These are phyloP conservation scores for Amiota communis DNA, from an alignment of 2,888 invertebrate species.

Conservation along the genomic window DNA sequence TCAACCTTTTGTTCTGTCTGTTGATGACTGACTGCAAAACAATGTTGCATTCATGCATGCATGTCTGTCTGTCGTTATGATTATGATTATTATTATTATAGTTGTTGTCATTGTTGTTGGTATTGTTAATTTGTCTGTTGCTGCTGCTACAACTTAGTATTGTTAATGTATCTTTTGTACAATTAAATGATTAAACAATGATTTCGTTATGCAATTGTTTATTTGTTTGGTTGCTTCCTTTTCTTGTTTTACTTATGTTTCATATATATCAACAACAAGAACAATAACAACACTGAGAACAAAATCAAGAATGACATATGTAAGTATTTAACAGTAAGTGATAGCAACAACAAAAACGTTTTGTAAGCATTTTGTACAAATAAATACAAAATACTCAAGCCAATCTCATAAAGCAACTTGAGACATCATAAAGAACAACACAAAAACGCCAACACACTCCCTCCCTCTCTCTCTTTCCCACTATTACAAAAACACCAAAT, in stretches of 20 bases:
- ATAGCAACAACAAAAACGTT: constrained; percentile 6
- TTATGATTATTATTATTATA: not conserved
- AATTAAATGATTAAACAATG: constrained; percentile 15
- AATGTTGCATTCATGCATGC: too few species aligned
- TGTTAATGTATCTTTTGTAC: not conserved
- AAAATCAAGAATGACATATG: too few species aligned
- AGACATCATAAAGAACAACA: constrained; percentile 4
- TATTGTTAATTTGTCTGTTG: not conserved
- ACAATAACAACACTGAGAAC: too few species aligned
- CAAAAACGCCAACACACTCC: not conserved
- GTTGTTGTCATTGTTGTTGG: not conserved
- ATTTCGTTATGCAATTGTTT: not conserved
- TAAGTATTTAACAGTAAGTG: not conserved
- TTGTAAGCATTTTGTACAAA: constrained; percentile 17
- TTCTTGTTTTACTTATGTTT: too few species aligned
- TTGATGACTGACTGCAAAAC: too few species aligned
- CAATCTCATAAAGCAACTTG: constrained; percentile 4
- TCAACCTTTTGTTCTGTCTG: not conserved
- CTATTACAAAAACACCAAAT: too few species aligned
- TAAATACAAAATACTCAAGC: not conserved
- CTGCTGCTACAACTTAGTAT: not conserved
- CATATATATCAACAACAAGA: too few species aligned
- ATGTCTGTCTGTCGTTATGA: not conserved
- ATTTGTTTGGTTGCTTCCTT: too few species aligned
- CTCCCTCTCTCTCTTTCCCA: too few species aligned